Percentiles rank a stretch among this genome's conserved stretches.
phyloP scores from a whole-genome alignment of 2,797 vertebrate genomes.

The Microhierax caerulescens region DNA sequence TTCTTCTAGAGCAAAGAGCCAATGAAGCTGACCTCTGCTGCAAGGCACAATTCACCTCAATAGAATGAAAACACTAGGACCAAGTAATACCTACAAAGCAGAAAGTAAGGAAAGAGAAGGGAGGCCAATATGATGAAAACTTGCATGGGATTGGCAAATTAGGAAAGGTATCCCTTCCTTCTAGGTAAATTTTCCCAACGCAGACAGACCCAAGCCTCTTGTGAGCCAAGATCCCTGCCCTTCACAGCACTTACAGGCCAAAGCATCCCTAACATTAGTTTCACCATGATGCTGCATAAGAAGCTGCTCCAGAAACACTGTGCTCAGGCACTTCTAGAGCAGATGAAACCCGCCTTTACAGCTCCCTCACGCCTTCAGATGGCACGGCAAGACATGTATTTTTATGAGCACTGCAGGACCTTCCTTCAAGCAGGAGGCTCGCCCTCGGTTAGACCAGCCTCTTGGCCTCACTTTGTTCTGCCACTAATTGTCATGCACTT shows the following conservation, averaged over 20 bases:
- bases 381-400: fast-evolving
- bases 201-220: fast-evolving
- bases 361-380: not conserved
- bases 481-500: slow-evolving; percentile 43
- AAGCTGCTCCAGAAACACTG: not conserved
- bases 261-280: not conserved
- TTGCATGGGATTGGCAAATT: fast-evolving
- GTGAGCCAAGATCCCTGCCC: not conserved
- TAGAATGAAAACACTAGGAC: fast-evolving
- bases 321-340: not conserved
- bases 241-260: not conserved
- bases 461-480: slow-evolving; percentile 7
- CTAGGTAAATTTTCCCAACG: fast-evolving
- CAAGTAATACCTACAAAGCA: not conserved
- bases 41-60: not conserved
- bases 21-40: not conserved
- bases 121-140: not conserved
- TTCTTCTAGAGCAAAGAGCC: not conserved
- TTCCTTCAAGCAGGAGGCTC: slow-evolving; percentile 25
- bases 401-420: not conserved
- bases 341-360: fast-evolving
- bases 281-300: not conserved
- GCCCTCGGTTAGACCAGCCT: slow-evolving; percentile 23
- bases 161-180: not conserved
- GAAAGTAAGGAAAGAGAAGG: not conserved